Conservation (phyloP, 2,797 vertebrate species). For the Rhabdomys pumilio region DNA sequence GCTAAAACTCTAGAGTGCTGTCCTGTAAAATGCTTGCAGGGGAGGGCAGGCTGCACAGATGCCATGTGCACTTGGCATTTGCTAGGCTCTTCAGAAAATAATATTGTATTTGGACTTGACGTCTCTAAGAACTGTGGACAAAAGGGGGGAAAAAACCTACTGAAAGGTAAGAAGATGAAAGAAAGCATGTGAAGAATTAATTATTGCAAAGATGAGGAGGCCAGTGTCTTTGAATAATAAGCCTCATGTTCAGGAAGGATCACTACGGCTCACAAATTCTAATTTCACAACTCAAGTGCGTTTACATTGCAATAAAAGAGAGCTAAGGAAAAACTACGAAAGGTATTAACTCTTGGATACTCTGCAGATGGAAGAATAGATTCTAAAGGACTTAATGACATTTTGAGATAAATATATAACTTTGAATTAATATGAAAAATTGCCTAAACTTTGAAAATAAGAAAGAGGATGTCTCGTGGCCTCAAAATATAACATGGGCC, state of each 20-base stretch:
- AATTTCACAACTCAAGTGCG: slow-evolving; percentile 55
- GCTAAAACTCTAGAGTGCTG: background rate
- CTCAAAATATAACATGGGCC: background rate
- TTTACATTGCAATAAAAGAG: slow-evolving; percentile 14
- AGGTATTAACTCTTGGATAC: background rate
- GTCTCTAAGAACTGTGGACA: slow-evolving; percentile 19
- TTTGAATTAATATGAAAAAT: slow-evolving; percentile 36
- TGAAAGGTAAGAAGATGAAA: slow-evolving; percentile 44
- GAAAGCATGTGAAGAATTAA: slow-evolving; percentile 42
- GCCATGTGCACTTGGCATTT: background rate
- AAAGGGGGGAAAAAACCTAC: background rate
- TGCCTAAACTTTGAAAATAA: slow-evolving; percentile 49
- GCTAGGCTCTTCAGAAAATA: background rate
- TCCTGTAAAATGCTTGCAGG: background rate
- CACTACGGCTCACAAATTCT: slow-evolving; percentile 46
- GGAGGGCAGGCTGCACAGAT: background rate
- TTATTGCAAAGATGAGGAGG: slow-evolving; percentile 60
- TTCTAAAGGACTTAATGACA: background rate
- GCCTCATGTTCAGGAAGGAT: slow-evolving; percentile 13
- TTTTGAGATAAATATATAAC: slow-evolving; percentile 52
- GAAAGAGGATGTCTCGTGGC: background rate
- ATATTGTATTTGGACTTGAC: background rate
- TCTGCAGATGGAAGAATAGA: slow-evolving; percentile 51
- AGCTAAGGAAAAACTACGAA: slow-evolving; percentile 29
- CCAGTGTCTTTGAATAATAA: slow-evolving; percentile 11